Base-by-base conservation (phyloP, 2,797 vertebrate genomes). In the Knipowitschia caucasica region DNA sequence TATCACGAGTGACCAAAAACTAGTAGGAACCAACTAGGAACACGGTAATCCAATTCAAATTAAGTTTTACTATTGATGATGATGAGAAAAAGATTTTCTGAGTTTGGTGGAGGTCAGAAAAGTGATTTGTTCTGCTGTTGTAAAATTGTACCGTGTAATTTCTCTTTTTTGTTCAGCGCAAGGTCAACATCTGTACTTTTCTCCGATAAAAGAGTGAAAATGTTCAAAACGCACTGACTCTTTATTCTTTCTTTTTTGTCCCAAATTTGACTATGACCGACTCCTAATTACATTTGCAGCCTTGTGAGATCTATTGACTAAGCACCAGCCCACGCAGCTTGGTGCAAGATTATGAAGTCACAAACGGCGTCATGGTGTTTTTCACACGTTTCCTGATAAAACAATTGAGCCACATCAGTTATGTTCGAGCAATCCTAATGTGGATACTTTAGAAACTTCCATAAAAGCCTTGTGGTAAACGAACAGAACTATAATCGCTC, bases 331-430 rank as follows among this genome's bases (percentile, higher is more conserved):
- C 21, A 56, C 29, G 45, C 39, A 59, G 52, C 68, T 62, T 65
- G 49, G 55, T 56, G 65, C 47, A 54, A 50, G 59, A n/a, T n/a
- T n/a, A 71, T 69, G 47, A 53, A 56, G 39, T 51, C 52, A 47
- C 71, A 71, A 70, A 71, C 17, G 3, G 38, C 46, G 42, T 55
- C 45, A 53, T 31, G 30, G 30, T 31, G 33, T 17, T 73, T 73
- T 67, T 57, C 57, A 18, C 18, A 33, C 17, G 7, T 33, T 40
- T 56, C 58, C 31, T 75, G 78, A 75, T 72, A 64, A 62, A 75
- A 61, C 69, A 76, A 67, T 73, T 75, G 67, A 68, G 52, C 60
- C 27, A 49, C 54, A 62, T 67, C 52, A 65, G 31, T 17, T 63
- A 45, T 62, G 47, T 59, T 67, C 33, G 34, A 20, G 36, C 45